phyloP scores from a whole-genome alignment of 2,797 vertebrate genomes.

The Diplodus puntazzo region DNA sequence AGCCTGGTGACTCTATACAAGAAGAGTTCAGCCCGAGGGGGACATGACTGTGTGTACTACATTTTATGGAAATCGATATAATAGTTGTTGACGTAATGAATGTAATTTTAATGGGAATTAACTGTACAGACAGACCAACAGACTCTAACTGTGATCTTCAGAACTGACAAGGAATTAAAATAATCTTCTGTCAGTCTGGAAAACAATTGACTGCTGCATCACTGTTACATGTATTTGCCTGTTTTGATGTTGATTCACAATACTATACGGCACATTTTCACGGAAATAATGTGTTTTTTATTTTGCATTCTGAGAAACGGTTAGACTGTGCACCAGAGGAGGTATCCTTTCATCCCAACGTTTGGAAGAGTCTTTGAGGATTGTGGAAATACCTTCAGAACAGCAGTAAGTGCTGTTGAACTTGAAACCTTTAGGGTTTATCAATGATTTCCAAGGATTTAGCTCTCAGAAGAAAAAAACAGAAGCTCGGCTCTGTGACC shows the following conservation, averaged over 20 bases:
- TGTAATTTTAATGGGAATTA: too few relatives aligned
- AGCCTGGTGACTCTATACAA: background rate
- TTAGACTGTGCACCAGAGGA: background rate
- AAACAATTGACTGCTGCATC: too few relatives aligned
- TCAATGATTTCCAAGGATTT: constrained; percentile 6
- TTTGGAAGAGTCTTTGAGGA: background rate
- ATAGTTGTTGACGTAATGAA: too few relatives aligned
- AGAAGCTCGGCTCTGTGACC: background rate
- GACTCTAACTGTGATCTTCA: background rate
- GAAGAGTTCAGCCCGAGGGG: background rate
- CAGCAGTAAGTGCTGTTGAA: constrained; percentile 18
- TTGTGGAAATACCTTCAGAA: constrained; percentile 6
- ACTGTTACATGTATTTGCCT: background rate
- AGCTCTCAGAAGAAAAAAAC: constrained; percentile 9
- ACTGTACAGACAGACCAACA: background rate
- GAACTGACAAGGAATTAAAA: too few relatives aligned
- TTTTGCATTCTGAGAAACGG: background rate
- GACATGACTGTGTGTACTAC: background rate
- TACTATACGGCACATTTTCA: background rate
- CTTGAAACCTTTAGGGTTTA: constrained; percentile 10
- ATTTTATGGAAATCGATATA: background rate
- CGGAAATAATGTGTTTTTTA: background rate
- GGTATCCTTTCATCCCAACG: background rate
- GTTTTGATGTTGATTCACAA: too few relatives aligned
- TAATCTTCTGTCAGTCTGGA: too few relatives aligned